Conservation (phyloP, 1,140 invertebrate species). For the Lucilia cuprina region DNA sequence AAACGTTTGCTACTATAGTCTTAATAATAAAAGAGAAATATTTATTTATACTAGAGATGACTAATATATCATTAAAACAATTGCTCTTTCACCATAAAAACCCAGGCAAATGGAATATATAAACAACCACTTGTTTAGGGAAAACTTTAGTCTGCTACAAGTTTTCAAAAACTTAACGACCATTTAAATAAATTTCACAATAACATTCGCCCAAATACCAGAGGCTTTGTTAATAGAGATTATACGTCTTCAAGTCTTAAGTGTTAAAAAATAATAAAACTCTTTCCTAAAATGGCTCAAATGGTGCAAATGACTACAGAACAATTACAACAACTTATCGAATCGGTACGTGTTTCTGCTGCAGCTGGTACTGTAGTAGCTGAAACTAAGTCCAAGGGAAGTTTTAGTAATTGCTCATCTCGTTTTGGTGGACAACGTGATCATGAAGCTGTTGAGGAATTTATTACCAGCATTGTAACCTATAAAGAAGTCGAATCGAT, state of each 20-base stretch:
- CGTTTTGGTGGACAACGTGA: slow-evolving; percentile 56
- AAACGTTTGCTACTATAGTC: no score
- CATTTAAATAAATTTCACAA: not conserved
- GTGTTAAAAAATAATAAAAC: not conserved
- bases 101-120: no score
- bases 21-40: no score
- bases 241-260: not conserved
- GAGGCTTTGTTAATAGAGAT: not conserved
- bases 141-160: not conserved
- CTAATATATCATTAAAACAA: no score
- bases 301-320: slow-evolving; percentile 26
- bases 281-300: slow-evolving; percentile 19
- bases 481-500: slow-evolving; percentile 59
- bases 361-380: not conserved
- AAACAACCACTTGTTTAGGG: no score
- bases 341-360: slow-evolving; percentile 19
- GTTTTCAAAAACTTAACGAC: not conserved
- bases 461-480: slow-evolving; percentile 52
- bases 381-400: slow-evolving; percentile 47
- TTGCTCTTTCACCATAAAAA: no score
- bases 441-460: slow-evolving; percentile 58
- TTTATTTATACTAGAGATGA: no score
- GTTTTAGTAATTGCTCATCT: slow-evolving; percentile 53
- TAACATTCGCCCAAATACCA: slow-evolving; percentile 30
- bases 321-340: slow-evolving; percentile 35